phyloP scores from a whole-genome alignment of 2,113 vertebrate genomes.

The Calyptomena viridis region DNA sequence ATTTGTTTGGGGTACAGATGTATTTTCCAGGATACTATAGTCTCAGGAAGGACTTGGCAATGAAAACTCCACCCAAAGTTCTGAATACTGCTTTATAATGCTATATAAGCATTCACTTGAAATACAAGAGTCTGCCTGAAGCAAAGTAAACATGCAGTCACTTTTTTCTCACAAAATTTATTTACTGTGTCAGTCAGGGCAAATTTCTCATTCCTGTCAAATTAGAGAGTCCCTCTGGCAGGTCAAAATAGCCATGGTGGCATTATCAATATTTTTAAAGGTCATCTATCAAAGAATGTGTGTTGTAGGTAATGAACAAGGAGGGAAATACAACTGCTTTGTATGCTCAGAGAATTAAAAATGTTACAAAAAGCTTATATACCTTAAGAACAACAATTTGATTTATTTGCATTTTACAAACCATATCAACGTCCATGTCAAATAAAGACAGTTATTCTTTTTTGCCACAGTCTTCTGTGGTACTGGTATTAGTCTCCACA shows the following conservation, averaged over 20 bases:
- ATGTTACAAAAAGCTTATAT: neutral
- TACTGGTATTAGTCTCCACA: neutral
- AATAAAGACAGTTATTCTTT: neutral
- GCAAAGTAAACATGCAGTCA: neutral
- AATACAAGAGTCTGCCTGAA: slow-evolving; percentile 6
- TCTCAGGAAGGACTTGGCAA: neutral
- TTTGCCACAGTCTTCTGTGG: neutral
- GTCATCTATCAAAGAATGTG: slow-evolving; percentile 32
- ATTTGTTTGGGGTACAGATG: neutral
- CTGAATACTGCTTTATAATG: neutral
- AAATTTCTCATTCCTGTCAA: slow-evolving; percentile 50
- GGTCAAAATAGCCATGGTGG: neutral
- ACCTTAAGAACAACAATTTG: neutral
- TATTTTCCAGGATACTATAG: neutral
- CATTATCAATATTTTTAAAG: slow-evolving; percentile 65
- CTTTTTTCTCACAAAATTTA: slow-evolving; percentile 20
- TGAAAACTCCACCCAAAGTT: neutral
- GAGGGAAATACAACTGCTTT: neutral
- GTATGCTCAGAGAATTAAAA: neutral
- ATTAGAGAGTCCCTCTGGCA: slow-evolving; percentile 43
- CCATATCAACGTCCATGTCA: neutral
- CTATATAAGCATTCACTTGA: neutral
- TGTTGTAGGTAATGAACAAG: slow-evolving; percentile 14
- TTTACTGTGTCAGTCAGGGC: slow-evolving; percentile 12
- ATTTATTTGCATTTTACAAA: neutral